Conservation (phyloP, 2,113 vertebrate genomes). For the Cnemophilus loriae region DNA sequence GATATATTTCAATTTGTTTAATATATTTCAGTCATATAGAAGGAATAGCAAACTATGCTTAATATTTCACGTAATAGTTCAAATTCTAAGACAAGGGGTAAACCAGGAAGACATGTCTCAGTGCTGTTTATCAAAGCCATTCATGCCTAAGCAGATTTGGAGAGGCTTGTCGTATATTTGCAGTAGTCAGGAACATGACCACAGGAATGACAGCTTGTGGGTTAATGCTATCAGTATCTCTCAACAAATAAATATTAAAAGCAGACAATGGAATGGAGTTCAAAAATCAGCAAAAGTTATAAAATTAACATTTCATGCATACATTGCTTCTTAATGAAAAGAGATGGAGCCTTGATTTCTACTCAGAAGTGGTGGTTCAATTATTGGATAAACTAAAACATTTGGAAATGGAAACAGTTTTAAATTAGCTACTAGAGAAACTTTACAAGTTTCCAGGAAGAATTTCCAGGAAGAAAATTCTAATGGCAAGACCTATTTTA, state of each 20-base stretch:
- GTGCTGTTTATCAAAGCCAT: background rate
- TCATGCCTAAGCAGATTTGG: background rate
- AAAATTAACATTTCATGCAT: background rate
- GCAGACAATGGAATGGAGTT: background rate
- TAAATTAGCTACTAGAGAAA: background rate
- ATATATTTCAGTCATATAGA: background rate
- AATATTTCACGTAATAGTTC: background rate
- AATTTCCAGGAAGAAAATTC: slow-evolving; percentile 41
- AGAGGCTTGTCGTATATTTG: background rate
- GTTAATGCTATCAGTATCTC: background rate
- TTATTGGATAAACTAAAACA: background rate
- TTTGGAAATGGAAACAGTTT: background rate
- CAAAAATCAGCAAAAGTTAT: background rate
- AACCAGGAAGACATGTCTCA: background rate
- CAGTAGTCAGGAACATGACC: background rate
- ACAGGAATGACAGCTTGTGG: background rate
- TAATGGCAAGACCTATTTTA: slow-evolving; percentile 4
- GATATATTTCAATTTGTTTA: background rate
- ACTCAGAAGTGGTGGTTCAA: background rate
- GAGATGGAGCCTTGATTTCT: background rate
- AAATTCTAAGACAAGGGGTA: background rate
- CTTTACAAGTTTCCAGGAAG: background rate
- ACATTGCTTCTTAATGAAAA: background rate
- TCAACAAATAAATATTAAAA: background rate
- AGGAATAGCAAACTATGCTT: background rate